Base-by-base conservation (phyloP, 2,113 vertebrate species). In the Nanger granti region DNA sequence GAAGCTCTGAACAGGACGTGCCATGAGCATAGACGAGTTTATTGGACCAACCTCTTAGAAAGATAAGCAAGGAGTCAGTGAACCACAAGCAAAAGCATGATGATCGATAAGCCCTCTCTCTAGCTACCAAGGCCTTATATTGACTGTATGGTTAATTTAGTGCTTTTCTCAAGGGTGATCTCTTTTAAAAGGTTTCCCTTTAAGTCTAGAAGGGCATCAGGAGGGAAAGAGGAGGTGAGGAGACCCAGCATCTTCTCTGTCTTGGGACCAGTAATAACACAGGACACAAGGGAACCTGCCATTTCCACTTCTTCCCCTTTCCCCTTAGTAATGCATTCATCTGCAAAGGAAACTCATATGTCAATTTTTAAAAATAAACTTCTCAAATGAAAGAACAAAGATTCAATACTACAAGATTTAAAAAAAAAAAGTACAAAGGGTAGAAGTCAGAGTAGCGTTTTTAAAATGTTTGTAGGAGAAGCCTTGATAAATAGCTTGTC, bases 341-440 rank as follows among this genome's bases (percentile, higher is more conserved):
- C 62, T 60, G 92, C 93, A 97, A 96, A 97, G 57, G n/a, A 97
- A 94, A 94, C 54, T 64, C 34, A 28, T 52, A 26, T 80, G 44
- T 57, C 69, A 24, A 91, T 91, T 92, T 85, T 94, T 44, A 18
- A 87, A 97, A 95, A 96, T 89, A 76, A 82, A 87, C 91, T 97
- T 91, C 60, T 96, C 44, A 92, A 96, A 89, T 95, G 60, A 97
- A 89, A 84, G 54, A 88, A 95, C 37, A 69, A 87, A 98, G 79
- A 97, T 79, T 44, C 26, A 97, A 98, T 93, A 84, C 41, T 34
- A 34, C 84, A 93, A 24, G 41, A 59, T 59, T 52, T 41, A 47
- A 41, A 26, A 55, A 41, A 24, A 69, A 83, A 69, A 3, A 87
- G 62, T 95, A 96, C 60, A 92, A 88, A 97, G 82, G 34, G 10